Evolutionary conservation across 2,888 invertebrate genomes (phyloP), one percentile per base, ranked within the genome.

Genomic region (Autographa pulchrina): DNA sequence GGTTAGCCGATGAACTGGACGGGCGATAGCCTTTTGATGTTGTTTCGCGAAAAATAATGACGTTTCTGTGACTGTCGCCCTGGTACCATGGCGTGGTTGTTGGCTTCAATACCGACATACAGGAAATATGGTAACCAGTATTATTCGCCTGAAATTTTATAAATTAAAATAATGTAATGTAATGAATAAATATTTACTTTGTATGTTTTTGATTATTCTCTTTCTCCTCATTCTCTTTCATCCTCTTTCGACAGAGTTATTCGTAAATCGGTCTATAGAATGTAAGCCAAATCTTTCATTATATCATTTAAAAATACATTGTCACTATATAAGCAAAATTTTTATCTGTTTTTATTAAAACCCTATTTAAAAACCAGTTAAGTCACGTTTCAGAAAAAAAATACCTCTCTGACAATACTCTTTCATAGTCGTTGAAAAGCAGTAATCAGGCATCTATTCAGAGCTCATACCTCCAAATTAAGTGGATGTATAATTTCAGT

Each of bases 401-500:
- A n/a, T n/a, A 38, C 48, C 8, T 8, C 48, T n/a, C n/a, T n/a
- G n/a, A 48, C 48, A 48, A 48, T 48, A 48, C 48, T 48, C 48
- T n/a, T 48, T 20, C 48, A 41, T 7, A 71, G 67, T 58, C 59
- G 71, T 43, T 25, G 60, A 63, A 77, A 81, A 78, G 66, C 82
- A 58, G 79, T 48, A 68, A 82, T 78, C 63, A 58, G 5, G 25
- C 35, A 31, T 41, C 43, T 62, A 80, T 70, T 64, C 77, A 77
- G 35, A 59, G 43, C 8, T 59, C 52, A 62, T 62, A 73, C 59
- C 65, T 61, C 74, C 20, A 65, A 67, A 59, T 60, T 66, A 77
- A 32, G 74, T 68, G 61, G 58, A 78, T 74, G 65, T 56, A 54
- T 78, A 20, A 78, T 78, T 78, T 63, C 60, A 61, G 82, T 61